Base-by-base conservation (phyloP, 2,888 invertebrate genomes). In the Microctonus brassicae region DNA sequence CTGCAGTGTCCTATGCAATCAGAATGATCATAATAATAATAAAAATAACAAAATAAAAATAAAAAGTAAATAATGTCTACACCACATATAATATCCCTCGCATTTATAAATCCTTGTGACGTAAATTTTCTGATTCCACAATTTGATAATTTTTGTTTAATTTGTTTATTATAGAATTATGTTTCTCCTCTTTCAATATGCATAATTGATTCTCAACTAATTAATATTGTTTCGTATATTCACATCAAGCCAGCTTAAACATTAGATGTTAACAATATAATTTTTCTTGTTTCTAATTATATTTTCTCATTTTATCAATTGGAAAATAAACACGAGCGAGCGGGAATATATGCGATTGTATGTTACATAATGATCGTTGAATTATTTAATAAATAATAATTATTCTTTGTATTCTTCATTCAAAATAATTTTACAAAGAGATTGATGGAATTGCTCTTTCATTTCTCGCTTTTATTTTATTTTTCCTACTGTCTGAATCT, bases 281-380 rank as follows among this genome's bases (percentile, higher is more conserved):
- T 17, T 11, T 57, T 3, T 57, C 26, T 57, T 2, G 4, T 57
- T n/a, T 29, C 7, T 26, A 5, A 4, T 57, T 57, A 20, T 24
- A 3, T 26, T 22, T 26, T 10, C n/a, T 57, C 2, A 13, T n/a
- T 24, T 1, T 34, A 17, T n/a, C 20, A 13, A 39, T n/a, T 42
- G 4, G 17, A 52, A n/a, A 57, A 57, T 66, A 39, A 26, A 66
- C 36, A 22, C 9, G n/a, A n/a, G n/a, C 0, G 47, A n/a, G 26
- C 24, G 22, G 4, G 11, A 34, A 57, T 57, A 57, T 24, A 24
- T 36, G 22, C 60, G 36, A 24, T 65, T 20, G 62, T 61, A 57
- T 66, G 66, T 53, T 33, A 42, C 61, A 36, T 55, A 53, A 26
- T 55, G 61, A 66, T 61, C 36, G 29, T 26, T 24, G 10, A 47